Conservation (phyloP, 2,888 invertebrate species). For the Phytoseiulus persimilis region DNA sequence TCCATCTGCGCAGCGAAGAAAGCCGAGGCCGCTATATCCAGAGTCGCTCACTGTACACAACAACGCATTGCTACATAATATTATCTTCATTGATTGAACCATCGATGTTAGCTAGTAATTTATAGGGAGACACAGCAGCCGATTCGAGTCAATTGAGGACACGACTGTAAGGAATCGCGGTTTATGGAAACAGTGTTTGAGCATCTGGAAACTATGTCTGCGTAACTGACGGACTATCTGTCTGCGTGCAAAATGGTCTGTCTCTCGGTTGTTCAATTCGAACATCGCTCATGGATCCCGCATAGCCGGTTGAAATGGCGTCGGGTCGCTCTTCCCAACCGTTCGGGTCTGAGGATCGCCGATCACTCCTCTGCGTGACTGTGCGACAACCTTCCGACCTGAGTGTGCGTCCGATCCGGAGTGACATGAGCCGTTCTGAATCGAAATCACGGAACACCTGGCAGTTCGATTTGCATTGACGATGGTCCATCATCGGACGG, state of each 20-base stretch:
- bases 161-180: not conserved
- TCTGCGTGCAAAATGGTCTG: not conserved
- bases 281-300: not conserved
- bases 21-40: not conserved
- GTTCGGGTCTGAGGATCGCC: not conserved
- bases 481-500: not conserved
- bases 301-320: no score
- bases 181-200: not conserved
- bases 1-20: not conserved
- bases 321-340: no score
- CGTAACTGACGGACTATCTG: not conserved
- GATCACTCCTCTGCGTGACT: not conserved
- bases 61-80: not conserved
- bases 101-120: not conserved
- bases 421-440: not conserved
- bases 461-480: not conserved
- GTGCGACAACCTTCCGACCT: not conserved
- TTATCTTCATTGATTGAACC: not conserved
- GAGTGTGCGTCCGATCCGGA: not conserved
- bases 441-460: not conserved
- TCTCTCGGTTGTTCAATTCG: not conserved
- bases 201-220: not conserved
- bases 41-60: slow-evolving; percentile 5
- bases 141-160: not conserved
- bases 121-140: not conserved